phyloP scores from a whole-genome alignment of 2,888 invertebrate genomes.

The Drosophila cognata region DNA sequence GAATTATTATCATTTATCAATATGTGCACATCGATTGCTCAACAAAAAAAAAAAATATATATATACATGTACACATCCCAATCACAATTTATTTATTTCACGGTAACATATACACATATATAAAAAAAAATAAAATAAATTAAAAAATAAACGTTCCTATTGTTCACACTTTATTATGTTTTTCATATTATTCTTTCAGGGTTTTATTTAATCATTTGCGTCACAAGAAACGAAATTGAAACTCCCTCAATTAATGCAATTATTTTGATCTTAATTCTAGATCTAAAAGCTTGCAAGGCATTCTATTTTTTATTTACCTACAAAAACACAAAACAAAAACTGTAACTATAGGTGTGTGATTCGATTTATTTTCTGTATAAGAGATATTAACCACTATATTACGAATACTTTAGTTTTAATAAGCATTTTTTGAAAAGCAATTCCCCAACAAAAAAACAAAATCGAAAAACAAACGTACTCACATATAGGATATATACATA shows the following conservation, averaged over 20 bases:
- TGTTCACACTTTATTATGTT: constrained; percentile 24
- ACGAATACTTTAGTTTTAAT: constrained; percentile 22
- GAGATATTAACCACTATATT: constrained; percentile 17
- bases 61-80: constrained; percentile 12
- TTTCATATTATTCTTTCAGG: constrained; percentile 6
- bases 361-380: constrained; percentile 29
- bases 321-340: constrained; percentile 2
- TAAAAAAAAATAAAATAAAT: not conserved
- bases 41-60: constrained; percentile 16
- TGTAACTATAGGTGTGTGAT: constrained; percentile 32
- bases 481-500: constrained; percentile 4
- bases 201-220: not conserved
- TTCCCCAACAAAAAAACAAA: constrained; percentile 6
- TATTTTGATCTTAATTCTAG: constrained; percentile 46
- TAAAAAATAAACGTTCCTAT: constrained; percentile 39
- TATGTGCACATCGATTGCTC: constrained; percentile 46
- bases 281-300: constrained; percentile 17
- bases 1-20: constrained; percentile 18
- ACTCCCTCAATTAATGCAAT: constrained; percentile 71
- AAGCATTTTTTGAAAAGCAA: constrained; percentile 26
- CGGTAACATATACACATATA: not conserved
- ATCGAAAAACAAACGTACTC: constrained; percentile 5
- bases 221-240: constrained; percentile 34
- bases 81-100: constrained; percentile 32
- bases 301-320: constrained; percentile 1